Evolutionary conservation across 2,797 vertebrate species (phyloP).

Genomic region (Labeo calbasu): DNA sequence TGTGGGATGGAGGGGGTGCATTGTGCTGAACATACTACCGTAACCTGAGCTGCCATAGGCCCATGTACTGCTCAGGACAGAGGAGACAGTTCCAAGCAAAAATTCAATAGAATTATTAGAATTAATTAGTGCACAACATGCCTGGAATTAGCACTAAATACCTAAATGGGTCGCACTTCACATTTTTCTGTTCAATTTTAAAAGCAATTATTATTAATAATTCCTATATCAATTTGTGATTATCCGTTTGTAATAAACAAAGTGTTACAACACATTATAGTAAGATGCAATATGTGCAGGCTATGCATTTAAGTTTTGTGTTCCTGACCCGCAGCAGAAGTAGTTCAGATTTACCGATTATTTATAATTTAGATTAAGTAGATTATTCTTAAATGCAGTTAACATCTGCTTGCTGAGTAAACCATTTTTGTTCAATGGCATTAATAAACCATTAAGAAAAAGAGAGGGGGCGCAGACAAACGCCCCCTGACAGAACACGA

Average conservation of each 20-base stretch:
- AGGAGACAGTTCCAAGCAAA: neutral
- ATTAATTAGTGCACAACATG: neutral
- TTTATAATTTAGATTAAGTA: neutral
- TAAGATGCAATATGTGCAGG: neutral
- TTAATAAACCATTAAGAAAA: conserved; percentile 28
- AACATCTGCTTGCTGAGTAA: conserved; percentile 10
- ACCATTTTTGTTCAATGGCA: conserved; percentile 35
- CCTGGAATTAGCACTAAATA: neutral
- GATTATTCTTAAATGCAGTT: neutral
- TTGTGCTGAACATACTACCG: conserved; percentile 22
- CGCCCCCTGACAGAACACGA: conserved; percentile 52
- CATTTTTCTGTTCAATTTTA: neutral
- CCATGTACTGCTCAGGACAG: neutral
- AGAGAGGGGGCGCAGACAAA: neutral
- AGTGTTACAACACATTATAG: neutral
- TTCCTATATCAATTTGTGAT: too few species aligned
- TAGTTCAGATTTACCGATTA: neutral
- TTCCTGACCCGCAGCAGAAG: neutral
- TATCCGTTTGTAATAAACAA: neutral
- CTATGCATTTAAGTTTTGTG: neutral
- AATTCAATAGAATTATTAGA: neutral
- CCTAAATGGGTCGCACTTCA: neutral
- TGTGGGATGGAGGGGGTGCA: conserved; percentile 91
- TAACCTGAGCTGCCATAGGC: conserved; percentile 29
- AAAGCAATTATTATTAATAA: neutral